Evolutionary conservation across 2,113 vertebrate species (phyloP), one percentile per base, ranked within the genome.

Genomic region (Lophius piscatorius): DNA sequence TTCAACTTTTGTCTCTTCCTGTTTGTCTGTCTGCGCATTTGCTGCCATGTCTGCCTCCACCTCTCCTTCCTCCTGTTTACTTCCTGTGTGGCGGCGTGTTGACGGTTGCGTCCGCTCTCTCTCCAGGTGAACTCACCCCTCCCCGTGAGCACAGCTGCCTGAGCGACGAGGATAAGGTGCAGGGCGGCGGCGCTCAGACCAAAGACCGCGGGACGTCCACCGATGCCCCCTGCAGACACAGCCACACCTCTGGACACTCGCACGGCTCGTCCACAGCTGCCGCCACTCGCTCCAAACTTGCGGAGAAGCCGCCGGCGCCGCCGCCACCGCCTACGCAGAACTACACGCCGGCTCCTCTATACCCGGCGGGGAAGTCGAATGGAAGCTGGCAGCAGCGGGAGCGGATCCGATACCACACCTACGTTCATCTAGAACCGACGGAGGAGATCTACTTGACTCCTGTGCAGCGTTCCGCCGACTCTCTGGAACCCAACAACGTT

Each of bases 391-490:
- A 84, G 55, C 93, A 95, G 57, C 91, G 93, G 49, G 96, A 98
- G 68, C 93, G 93, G 64, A 94, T 94, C 82, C 93, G 91, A 74
- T 95, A 97, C 84, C 95, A 96, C 87, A 92, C 94, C 0, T 94
- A 98, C 0, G 93, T 96, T 72, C 92, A 91, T 39, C 81, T 96
- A 9, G 97, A 98, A 63, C 94, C 96, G 50, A 98, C 97, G 0
- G 97, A 98, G 90, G 97, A 99, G 87, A 99, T 99, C 76, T 98
- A 97, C 77, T 84, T 99, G 74, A 99, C 96, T 0, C 97, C 97
- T 0, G 94, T 98, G 57, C 96, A 95, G 87, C 93, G 94, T 59
- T 94, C 93, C 3, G 89, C 93, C 0, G 94, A 95, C 63, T 78
- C 91, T 0, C 73, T 91, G 46, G 93, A 95, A 63, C 63, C 74